Evolutionary conservation across 2,797 vertebrate genomes (phyloP).

Genomic region (Cuniculus paca): DNA sequence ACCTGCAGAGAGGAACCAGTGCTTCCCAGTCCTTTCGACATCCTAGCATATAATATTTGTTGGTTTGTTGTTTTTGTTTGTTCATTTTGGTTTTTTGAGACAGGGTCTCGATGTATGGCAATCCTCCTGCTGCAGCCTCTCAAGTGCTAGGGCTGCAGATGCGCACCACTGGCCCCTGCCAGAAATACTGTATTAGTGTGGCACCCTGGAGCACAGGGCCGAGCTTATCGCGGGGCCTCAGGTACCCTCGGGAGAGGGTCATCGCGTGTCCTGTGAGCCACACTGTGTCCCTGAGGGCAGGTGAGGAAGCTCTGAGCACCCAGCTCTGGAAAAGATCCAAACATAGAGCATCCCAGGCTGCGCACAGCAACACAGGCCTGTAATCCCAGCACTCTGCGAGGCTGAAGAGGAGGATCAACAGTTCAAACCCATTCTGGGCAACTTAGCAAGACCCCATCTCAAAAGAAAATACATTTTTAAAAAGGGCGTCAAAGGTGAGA

Average conservation of each 20-base stretch:
- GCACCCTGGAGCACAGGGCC: background rate
- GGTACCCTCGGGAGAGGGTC: background rate
- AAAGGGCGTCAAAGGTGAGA: background rate
- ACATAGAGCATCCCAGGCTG: background rate
- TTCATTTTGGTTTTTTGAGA: background rate
- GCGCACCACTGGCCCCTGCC: background rate
- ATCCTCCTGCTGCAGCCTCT: background rate
- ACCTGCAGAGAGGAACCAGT: background rate
- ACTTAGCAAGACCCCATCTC: background rate
- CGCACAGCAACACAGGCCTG: background rate
- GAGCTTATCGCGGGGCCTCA: fast-evolving
- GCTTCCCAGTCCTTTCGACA: background rate
- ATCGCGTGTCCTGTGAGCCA: background rate
- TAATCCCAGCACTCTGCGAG: background rate
- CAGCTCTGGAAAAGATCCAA: background rate
- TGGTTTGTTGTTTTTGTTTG: background rate
- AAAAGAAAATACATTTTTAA: background rate
- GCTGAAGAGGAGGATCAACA: background rate
- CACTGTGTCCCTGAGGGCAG: background rate
- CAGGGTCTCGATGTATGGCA: background rate
- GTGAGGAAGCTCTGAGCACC: background rate
- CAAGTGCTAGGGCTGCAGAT: background rate
- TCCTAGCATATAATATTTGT: background rate
- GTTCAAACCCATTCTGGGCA: background rate
- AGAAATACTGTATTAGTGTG: background rate